Conservation (phyloP, 2,888 invertebrate genomes). For the Acholoe squamosa region DNA sequence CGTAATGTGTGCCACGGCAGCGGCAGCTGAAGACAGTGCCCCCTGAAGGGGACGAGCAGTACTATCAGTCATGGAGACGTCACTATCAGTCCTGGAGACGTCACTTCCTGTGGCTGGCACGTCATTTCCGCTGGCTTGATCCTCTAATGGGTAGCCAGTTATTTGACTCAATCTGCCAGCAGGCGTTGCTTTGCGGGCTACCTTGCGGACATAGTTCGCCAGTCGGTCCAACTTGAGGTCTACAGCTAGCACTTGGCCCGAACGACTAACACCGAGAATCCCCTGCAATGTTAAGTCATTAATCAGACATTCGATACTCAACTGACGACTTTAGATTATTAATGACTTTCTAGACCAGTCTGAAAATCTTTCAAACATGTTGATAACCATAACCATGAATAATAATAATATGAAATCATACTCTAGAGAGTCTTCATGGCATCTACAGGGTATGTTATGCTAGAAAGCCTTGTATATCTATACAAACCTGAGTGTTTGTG, state of each 20-base stretch:
- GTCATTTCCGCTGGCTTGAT: background rate
- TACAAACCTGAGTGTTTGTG: conserved; percentile 58
- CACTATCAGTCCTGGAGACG: background rate
- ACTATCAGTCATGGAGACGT: conserved; percentile 11
- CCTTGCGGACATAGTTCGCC: background rate
- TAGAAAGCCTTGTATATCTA: background rate
- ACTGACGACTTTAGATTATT: too few relatives aligned
- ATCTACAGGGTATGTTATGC: too few relatives aligned
- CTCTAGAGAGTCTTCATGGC: too few relatives aligned
- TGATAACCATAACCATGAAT: too few relatives aligned
- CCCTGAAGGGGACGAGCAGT: conserved; percentile 15
- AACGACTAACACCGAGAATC: conserved; percentile 41
- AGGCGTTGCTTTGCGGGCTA: conserved; percentile 26
- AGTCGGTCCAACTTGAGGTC: conserved; percentile 64
- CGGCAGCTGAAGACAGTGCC: background rate
- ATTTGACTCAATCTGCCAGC: conserved; percentile 55
- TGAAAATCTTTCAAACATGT: too few relatives aligned
- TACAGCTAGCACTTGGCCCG: conserved; percentile 61
- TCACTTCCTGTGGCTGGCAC: background rate
- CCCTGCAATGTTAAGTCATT: conserved; percentile 12
- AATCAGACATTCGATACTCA: too few relatives aligned
- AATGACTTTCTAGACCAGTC: too few relatives aligned
- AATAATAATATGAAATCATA: too few relatives aligned
- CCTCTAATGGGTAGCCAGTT: background rate
- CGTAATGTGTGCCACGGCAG: background rate